Evolutionary conservation across 2,113 vertebrate genomes (phyloP).

Genomic region (Gallinago media): DNA sequence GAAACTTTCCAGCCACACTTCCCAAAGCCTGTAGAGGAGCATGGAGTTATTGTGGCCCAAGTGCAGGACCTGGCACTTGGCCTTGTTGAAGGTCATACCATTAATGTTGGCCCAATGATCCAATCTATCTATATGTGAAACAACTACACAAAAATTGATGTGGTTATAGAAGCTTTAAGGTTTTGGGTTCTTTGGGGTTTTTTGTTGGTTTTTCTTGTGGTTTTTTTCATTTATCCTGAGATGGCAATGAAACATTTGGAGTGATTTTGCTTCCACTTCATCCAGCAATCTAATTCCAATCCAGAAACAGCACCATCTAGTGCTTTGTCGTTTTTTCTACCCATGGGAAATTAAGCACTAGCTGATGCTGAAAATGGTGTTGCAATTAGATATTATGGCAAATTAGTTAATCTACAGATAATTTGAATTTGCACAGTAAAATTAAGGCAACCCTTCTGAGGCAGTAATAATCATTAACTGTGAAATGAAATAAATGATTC

Average conservation of each 20-base stretch:
- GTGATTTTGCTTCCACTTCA: neutral
- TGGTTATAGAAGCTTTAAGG: neutral
- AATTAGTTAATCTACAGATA: neutral
- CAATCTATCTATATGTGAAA: neutral
- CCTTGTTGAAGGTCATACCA: no score
- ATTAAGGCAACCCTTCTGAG: neutral
- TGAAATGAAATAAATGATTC: neutral
- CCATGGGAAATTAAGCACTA: neutral
- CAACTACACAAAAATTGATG: neutral
- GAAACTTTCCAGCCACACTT: no score
- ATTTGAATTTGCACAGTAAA: neutral
- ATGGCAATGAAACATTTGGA: neutral
- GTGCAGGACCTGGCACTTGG: no score
- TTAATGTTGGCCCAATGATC: no score
- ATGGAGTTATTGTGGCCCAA: no score
- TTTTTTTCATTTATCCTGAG: neutral
- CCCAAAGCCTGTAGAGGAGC: no score
- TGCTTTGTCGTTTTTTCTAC: neutral
- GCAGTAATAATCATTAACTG: neutral
- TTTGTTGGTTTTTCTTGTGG: no score
- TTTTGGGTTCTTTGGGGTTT: neutral
- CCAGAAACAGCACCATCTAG: constrained; percentile 65
- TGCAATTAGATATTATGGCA: neutral
- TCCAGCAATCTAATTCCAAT: neutral
- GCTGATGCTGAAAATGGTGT: neutral